Percentiles rank a stretch among this genome's conserved stretches.
Conservation (phyloP, 2,113 vertebrate genomes). For the Cyphomyrus plagiostoma region DNA sequence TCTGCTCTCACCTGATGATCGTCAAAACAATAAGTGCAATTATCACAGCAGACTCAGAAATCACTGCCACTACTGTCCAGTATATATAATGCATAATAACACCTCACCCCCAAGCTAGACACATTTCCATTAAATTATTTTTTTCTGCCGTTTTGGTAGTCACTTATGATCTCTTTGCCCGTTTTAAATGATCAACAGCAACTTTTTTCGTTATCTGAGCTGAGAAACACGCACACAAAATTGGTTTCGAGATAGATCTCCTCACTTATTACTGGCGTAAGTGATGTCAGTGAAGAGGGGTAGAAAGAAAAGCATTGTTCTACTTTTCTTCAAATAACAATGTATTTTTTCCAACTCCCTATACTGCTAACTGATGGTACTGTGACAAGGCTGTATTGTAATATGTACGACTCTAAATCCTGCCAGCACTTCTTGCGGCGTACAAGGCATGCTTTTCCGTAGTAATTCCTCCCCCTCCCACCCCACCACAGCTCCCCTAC, state of each 20-base stretch:
- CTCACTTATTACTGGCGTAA: not conserved
- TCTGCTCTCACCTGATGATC: conserved; percentile 11
- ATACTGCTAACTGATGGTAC: not conserved
- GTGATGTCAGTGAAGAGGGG: not conserved
- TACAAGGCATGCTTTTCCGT: not conserved
- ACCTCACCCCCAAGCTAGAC: not conserved
- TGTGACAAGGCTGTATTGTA: not conserved
- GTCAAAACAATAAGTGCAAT: conserved; percentile 8
- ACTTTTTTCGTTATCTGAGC: not conserved
- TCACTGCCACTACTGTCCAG: not conserved
- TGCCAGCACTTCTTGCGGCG: not conserved
- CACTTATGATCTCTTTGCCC: not conserved
- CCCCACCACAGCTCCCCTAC: not conserved
- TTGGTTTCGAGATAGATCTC: not conserved
- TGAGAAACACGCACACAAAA: not conserved
- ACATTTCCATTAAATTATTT: not conserved
- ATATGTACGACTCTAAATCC: not conserved
- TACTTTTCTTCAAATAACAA: not conserved
- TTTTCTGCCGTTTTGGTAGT: not conserved
- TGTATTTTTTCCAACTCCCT: not conserved
- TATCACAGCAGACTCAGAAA: not conserved
- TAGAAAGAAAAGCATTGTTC: not conserved
- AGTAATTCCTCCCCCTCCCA: not conserved
- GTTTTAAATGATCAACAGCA: not conserved
- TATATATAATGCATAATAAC: not conserved